These are phyloP conservation scores for Enteromius viviparus DNA, from an alignment of 2,797 vertebrate genomes.

Conservation along the genomic window DNA sequence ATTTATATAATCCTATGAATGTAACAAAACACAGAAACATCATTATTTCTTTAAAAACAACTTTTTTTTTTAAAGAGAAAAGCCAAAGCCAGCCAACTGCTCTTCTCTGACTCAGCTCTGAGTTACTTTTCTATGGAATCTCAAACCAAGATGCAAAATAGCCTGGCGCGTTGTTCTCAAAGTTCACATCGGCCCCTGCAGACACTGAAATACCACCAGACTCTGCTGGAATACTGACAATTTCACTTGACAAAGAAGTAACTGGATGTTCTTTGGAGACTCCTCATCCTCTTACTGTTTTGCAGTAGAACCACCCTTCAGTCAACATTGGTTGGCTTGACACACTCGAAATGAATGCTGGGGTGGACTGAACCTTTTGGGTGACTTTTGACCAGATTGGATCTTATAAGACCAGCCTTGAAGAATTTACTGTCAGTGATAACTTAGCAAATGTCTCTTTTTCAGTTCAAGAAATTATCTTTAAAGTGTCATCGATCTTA, in stretches of 20 bases:
- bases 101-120: conserved; percentile 51
- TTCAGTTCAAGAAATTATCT: conserved; percentile 17
- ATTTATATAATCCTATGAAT: not conserved
- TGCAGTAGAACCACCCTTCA: conserved; percentile 40
- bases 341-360: conserved; percentile 18
- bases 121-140: conserved; percentile 49
- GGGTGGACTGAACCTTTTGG: conserved; percentile 29
- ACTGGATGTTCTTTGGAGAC: conserved; percentile 31
- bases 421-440: not conserved
- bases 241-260: conserved; percentile 44
- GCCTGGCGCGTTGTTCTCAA: conserved; percentile 30
- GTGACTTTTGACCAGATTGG: conserved; percentile 6
- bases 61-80: conserved; percentile 33
- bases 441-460: conserved; percentile 17
- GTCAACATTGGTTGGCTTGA: conserved; percentile 34
- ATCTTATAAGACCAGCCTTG: not conserved
- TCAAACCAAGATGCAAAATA: conserved; percentile 41
- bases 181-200: conserved; percentile 39
- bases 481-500: conserved; percentile 7
- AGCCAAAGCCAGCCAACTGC: conserved; percentile 41
- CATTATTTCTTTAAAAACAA: too few species aligned
- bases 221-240: conserved; percentile 37
- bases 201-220: conserved; percentile 47
- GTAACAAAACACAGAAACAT: not conserved
- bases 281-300: not conserved